A percentile compares a stretch with the other conserved stretches of the same genome.
These are phyloP conservation scores for Luffia ferchaultella DNA, from an alignment of 2,888 invertebrate species.

Conservation along the genomic window DNA sequence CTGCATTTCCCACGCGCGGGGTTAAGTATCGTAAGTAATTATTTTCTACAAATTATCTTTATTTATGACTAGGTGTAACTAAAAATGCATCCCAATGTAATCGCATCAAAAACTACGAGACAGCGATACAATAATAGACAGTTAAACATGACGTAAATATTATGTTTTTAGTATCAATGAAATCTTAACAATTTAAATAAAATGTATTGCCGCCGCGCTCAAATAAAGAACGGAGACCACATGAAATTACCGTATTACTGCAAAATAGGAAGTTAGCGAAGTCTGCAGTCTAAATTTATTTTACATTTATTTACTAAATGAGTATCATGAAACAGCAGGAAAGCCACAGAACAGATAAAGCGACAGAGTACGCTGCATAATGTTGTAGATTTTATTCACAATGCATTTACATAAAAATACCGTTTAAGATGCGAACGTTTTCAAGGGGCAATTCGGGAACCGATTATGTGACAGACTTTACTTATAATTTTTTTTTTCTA, in stretches of 20 bases:
- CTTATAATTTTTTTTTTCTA: background rate
- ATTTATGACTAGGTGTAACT: too few relatives aligned
- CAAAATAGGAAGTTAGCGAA: background rate
- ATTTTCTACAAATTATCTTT: too few relatives aligned
- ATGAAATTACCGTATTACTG: background rate
- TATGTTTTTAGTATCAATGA: too few relatives aligned
- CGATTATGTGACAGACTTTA: background rate
- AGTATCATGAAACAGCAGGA: background rate
- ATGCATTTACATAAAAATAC: background rate
- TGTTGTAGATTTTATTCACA: background rate
- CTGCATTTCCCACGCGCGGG: too few relatives aligned
- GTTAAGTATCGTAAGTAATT: too few relatives aligned
- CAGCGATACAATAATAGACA: too few relatives aligned
- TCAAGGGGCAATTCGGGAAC: background rate
- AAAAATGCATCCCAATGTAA: too few relatives aligned
- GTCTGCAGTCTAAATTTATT: background rate
- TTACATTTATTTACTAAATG: background rate
- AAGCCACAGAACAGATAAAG: background rate
- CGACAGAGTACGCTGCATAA: background rate
- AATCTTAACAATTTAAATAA: too few relatives aligned
- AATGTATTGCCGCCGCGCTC: background rate
- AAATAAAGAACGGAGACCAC: background rate
- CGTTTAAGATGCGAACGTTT: background rate
- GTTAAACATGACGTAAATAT: too few relatives aligned
- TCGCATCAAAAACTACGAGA: too few relatives aligned